Percentiles rank a stretch among this genome's conserved stretches.
phyloP scores from a whole-genome alignment of 23 tunicate genomes.

The Diplosoma virens region DNA sequence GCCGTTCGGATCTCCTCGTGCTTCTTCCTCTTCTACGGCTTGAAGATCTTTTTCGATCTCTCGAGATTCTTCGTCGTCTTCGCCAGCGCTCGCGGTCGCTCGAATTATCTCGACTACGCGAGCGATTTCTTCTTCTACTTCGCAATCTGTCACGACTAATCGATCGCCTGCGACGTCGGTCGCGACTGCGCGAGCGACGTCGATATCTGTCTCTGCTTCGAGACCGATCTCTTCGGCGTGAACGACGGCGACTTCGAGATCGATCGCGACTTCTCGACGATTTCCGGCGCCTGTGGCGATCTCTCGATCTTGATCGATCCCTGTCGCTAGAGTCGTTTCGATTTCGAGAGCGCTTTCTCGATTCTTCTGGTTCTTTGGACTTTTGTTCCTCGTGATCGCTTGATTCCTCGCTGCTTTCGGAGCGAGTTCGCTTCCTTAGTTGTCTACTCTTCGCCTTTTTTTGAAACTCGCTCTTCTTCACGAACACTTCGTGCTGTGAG shows the following conservation, averaged over 20 bases:
- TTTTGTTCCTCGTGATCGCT: not conserved
- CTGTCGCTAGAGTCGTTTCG: not conserved
- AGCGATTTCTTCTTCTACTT: conserved; percentile 3
- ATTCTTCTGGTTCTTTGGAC: not conserved
- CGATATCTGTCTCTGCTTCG: not conserved
- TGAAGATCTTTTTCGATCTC: not conserved
- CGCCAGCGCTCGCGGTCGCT: too few species aligned
- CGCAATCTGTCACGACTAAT: not conserved
- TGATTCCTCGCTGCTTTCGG: not conserved
- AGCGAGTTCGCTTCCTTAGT: not conserved
- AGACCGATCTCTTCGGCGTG: not conserved
- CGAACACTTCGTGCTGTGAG: not conserved
- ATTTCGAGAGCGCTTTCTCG: not conserved
- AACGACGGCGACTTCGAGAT: not conserved
- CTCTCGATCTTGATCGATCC: not conserved
- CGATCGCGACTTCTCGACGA: not conserved
- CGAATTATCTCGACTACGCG: not conserved
- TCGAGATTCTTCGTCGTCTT: not conserved
- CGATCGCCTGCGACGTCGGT: not conserved
- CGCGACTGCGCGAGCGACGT: not conserved
- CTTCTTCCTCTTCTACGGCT: not conserved
- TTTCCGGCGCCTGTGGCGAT: not conserved
- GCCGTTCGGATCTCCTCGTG: not conserved
- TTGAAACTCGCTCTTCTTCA: not conserved
- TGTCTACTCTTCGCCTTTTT: not conserved